phyloP scores from a whole-genome alignment of 2,113 vertebrate genomes.

The Tamias sibiricus region DNA sequence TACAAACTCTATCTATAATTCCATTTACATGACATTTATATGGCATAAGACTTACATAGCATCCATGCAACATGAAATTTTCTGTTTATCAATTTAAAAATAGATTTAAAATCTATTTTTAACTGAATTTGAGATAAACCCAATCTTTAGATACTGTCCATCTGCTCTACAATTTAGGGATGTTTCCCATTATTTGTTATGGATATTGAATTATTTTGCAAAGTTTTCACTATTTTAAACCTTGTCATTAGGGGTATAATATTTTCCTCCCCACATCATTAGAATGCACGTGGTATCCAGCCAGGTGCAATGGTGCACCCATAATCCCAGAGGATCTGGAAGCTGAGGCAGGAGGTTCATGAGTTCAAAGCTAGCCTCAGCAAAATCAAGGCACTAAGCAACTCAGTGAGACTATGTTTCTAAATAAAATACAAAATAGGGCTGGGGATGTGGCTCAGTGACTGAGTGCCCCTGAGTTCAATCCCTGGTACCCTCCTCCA shows the following conservation, averaged over 20 bases:
- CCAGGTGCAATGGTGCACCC: too few relatives aligned
- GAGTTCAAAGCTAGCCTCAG: too few relatives aligned
- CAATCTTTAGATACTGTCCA: too few relatives aligned
- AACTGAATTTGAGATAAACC: neutral
- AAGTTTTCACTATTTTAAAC: neutral
- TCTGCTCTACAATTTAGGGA: neutral
- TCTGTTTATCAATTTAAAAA: neutral
- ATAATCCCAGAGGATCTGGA: too few relatives aligned
- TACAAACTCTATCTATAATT: neutral
- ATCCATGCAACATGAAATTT: neutral
- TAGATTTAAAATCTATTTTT: neutral
- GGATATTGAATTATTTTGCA: neutral
- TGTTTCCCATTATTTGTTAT: neutral
- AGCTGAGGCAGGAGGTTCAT: too few relatives aligned
- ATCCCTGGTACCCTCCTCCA: too few relatives aligned
- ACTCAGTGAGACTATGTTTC: too few relatives aligned
- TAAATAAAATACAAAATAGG: too few relatives aligned
- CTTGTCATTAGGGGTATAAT: neutral
- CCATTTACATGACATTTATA: neutral
- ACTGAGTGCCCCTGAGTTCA: too few relatives aligned
- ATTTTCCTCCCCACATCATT: neutral
- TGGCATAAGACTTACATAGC: neutral
- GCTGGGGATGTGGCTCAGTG: too few relatives aligned
- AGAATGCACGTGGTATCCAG: neutral
- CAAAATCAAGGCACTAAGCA: too few relatives aligned